Percentiles rank a stretch among this genome's conserved stretches.
Evolutionary conservation across 35 echinoderm and acorn worm genomes (phyloP).

Genomic region (Apostichopus japonicus): DNA sequence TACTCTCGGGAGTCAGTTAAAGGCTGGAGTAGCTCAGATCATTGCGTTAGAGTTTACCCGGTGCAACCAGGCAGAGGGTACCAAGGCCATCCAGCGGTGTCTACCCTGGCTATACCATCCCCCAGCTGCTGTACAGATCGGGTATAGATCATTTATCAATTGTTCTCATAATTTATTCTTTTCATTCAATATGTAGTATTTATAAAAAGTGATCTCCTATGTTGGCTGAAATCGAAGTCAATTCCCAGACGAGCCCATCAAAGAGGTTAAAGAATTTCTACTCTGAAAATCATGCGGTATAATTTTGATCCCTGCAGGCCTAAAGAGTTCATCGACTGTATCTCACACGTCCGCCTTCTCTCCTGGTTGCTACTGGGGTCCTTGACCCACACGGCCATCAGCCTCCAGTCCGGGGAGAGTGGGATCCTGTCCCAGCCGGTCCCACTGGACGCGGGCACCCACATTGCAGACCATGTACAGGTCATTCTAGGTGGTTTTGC

Average conservation of each 20-base stretch:
- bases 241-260: too few species aligned
- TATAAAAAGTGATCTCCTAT: too few species aligned
- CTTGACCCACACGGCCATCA: slow-evolving; percentile 90
- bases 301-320: slow-evolving; percentile 61
- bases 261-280: too few species aligned
- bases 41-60: slow-evolving; percentile 92
- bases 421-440: slow-evolving; percentile 84
- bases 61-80: slow-evolving; percentile 70
- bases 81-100: slow-evolving; percentile 82
- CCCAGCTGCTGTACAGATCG: slow-evolving; percentile 91
- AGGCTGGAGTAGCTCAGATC: slow-evolving; percentile 97
- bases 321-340: slow-evolving; percentile 99
- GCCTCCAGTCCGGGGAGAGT: slow-evolving; percentile 62
- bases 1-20: slow-evolving; percentile 94
- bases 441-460: slow-evolving; percentile 88
- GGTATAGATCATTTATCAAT: slow-evolving; percentile 51
- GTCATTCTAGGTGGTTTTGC: slow-evolving; percentile 97
- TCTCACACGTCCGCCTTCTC: slow-evolving; percentile 91
- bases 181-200: too few species aligned
- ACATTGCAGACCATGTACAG: slow-evolving; percentile 97
- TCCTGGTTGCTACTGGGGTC: slow-evolving; percentile 97
- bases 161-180: too few species aligned
- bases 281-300: too few species aligned
- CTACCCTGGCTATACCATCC: slow-evolving; percentile 96
- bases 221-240: too few species aligned